phyloP scores from a whole-genome alignment of 2,888 invertebrate species.

The Anorthoa munda region DNA sequence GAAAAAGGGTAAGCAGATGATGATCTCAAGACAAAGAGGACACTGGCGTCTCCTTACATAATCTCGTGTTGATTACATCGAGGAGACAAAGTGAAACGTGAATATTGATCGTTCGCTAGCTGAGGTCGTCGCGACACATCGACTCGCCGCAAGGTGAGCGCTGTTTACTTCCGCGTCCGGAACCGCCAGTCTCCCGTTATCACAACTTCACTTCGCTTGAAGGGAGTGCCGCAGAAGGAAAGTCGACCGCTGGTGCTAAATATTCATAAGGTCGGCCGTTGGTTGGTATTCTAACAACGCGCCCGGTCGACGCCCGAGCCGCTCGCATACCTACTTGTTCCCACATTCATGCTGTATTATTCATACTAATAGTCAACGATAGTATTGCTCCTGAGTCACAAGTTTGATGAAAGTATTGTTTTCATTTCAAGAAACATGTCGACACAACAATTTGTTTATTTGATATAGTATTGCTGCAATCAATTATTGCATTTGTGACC shows the following conservation, averaged over 20 bases:
- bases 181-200: conserved; percentile 79
- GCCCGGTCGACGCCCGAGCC: conserved; percentile 82
- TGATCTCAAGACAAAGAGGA: conserved; percentile 32
- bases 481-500: neutral
- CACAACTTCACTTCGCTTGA: conserved; percentile 70
- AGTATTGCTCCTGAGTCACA: conserved; percentile 28
- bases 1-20: no score
- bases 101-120: conserved; percentile 50
- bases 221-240: conserved; percentile 83
- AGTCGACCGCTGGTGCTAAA: conserved; percentile 81
- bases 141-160: conserved; percentile 71
- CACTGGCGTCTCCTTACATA: conserved; percentile 49
- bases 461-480: neutral
- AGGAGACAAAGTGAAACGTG: conserved; percentile 62
- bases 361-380: conserved; percentile 55
- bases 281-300: conserved; percentile 82
- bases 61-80: conserved; percentile 45
- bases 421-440: neutral
- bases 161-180: conserved; percentile 72
- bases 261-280: conserved; percentile 83
- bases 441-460: neutral
- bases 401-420: conserved; percentile 20
- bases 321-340: conserved; percentile 75
- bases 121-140: conserved; percentile 57
- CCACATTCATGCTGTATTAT: conserved; percentile 69